Base-by-base conservation (phyloP, 2,113 vertebrate genomes). In the Monopterus albus region DNA sequence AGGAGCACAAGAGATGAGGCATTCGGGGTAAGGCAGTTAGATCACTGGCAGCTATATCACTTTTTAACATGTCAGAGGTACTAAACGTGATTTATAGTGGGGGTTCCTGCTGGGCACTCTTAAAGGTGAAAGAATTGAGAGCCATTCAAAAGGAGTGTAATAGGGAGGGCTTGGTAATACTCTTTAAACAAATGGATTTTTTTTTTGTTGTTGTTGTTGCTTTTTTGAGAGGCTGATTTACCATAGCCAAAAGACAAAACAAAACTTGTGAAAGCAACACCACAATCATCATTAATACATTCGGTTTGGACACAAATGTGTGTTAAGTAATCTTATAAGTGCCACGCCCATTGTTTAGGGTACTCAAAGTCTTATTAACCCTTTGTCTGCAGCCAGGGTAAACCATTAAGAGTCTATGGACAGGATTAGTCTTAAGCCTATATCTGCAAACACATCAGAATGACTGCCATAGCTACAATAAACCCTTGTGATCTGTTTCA, bases 361-460 rank as follows among this genome's bases (percentile, higher is more conserved):
- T 71, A 55, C 43, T 82, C 59, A 72, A 53, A 71, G 72, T 68
- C 46, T 70, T 58, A 71, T 84, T 79, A 75, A 75, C 57, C 79
- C 67, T 86, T 83, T 86, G 79, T 82, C 60, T 58, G 72, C 59
- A 61, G 79, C 74, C 46, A 40, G 61, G 45, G 56, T 40, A 28
- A 64, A 45, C 74, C 59, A 53, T 38, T 9, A 20, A 74, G 29
- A 77, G 82, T 79, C 73, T 39, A 53, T 84, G 85, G 84, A 78
- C 76, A 72, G 84, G 88, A 89, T 89, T 88, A 89, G 62, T 69
- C 78, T 49, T 71, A 77, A 49, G 77, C 82, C 82, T 70, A 53
- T 82, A 85, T 92, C 84, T 83, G 71, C 82, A 85, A 87, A 86
- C 78, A 75, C 82, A 86, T 88, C 87, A 88, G 72, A 87, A 82